Evolutionary conservation across 2,797 vertebrate species (phyloP).

Genomic region (Muscicapa comitata): DNA sequence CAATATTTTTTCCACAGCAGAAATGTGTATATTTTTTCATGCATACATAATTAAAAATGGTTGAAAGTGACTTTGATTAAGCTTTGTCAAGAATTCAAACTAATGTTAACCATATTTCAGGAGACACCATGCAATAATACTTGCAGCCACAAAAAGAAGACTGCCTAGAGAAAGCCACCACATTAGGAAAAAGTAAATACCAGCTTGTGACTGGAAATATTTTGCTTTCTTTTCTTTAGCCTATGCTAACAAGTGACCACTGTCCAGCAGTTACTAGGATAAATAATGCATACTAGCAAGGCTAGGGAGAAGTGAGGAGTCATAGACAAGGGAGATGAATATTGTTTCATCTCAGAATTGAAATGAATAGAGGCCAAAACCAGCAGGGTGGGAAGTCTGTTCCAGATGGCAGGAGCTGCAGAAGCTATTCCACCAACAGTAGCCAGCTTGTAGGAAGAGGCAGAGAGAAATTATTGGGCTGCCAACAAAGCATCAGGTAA

Average conservation of each 20-base stretch:
- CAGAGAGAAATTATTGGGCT: background rate
- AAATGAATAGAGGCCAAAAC: conserved; percentile 46
- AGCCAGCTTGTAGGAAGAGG: conserved; percentile 34
- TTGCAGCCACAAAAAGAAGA: conserved; percentile 12
- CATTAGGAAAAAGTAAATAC: background rate
- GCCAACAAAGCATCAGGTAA: conserved; percentile 39
- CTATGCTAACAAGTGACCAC: conserved; percentile 27
- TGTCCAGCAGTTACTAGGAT: conserved; percentile 17
- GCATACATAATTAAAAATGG: conserved; percentile 60
- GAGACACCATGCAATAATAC: background rate
- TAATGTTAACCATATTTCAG: conserved; percentile 53
- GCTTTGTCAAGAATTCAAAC: conserved; percentile 53
- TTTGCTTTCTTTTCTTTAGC: conserved; percentile 6
- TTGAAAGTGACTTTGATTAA: conserved; percentile 57
- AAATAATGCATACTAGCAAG: conserved; percentile 31
- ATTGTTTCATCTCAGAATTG: conserved; percentile 47
- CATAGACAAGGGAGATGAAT: conserved; percentile 12
- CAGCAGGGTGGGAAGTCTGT: conserved; percentile 52
- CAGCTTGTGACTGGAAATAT: background rate
- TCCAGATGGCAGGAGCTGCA: conserved; percentile 59
- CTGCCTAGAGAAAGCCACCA: background rate
- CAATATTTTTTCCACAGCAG: conserved; percentile 25
- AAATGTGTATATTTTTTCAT: conserved; percentile 34
- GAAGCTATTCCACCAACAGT: conserved; percentile 46
- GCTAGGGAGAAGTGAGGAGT: conserved; percentile 25